Conservation (phyloP, 2,113 vertebrate species). For the Corythornis cristatus region DNA sequence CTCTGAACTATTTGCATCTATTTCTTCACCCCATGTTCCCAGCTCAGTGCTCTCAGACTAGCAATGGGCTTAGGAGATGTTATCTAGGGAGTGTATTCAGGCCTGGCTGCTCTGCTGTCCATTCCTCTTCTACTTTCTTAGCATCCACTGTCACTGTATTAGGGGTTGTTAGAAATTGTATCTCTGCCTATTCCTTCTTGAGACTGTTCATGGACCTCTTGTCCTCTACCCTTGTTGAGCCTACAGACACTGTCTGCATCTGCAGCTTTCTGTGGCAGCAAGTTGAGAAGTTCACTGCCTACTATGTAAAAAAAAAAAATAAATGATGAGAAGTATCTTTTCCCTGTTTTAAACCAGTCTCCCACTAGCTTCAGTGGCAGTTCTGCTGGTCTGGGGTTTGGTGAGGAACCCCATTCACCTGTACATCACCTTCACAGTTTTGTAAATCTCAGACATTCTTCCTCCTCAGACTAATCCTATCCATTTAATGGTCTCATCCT, state of each 20-base stretch:
- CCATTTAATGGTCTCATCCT: background rate
- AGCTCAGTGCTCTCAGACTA: background rate
- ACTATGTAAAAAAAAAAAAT: background rate
- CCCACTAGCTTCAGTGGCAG: background rate
- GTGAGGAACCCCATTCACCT: background rate
- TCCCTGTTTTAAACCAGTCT: background rate
- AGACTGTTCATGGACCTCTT: background rate
- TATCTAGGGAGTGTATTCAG: background rate
- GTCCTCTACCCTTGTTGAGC: background rate
- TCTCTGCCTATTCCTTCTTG: background rate
- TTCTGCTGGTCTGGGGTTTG: background rate
- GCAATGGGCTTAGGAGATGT: background rate
- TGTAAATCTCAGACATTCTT: background rate
- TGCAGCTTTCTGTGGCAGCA: background rate
- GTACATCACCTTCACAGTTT: background rate
- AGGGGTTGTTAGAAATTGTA: background rate
- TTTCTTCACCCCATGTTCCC: constrained; percentile 31
- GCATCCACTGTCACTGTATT: background rate
- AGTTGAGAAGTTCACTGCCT: background rate
- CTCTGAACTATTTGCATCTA: constrained; percentile 32
- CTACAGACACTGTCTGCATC: background rate
- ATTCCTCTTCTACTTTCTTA: background rate
- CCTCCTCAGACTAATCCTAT: background rate
- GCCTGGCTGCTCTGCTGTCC: background rate
- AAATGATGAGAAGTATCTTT: background rate